Evolutionary conservation across 2,797 vertebrate genomes (phyloP).

Genomic region (Siniperca undulata): DNA sequence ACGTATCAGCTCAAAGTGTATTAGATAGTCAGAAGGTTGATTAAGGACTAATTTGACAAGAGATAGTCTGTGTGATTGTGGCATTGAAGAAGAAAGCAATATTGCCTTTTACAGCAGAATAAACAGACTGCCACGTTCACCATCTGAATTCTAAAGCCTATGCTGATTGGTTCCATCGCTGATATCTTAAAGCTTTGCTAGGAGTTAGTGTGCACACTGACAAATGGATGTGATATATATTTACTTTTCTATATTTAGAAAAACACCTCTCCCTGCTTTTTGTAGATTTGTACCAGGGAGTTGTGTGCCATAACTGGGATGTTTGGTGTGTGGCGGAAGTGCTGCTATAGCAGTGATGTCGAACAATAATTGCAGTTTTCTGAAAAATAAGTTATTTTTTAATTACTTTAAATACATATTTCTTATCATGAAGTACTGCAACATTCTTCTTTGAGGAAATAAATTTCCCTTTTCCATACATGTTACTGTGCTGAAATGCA

Average conservation of each 20-base stretch:
- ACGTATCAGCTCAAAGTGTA: neutral
- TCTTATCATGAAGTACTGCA: neutral
- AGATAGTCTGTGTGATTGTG: neutral
- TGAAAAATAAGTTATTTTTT: neutral
- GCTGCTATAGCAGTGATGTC: conserved; percentile 47
- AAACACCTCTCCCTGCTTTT: neutral
- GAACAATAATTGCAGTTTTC: conserved; percentile 39
- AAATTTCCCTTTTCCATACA: neutral
- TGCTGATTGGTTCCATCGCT: neutral
- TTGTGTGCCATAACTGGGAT: conserved; percentile 4
- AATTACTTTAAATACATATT: neutral
- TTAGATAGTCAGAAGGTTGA: neutral
- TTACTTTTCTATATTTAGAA: neutral
- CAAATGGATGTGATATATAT: neutral
- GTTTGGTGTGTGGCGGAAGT: conserved; percentile 45
- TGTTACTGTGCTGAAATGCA: neutral
- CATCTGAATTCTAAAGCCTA: neutral
- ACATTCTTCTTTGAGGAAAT: neutral
- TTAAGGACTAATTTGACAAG: neutral
- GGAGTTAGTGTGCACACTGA: neutral
- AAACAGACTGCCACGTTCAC: neutral
- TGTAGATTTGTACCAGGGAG: neutral
- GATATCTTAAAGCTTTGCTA: neutral
- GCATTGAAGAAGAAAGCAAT: neutral
- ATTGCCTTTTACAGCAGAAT: neutral